Evolutionary conservation across 2,113 vertebrate species (phyloP).

Genomic region (Colistium nudipinnis): DNA sequence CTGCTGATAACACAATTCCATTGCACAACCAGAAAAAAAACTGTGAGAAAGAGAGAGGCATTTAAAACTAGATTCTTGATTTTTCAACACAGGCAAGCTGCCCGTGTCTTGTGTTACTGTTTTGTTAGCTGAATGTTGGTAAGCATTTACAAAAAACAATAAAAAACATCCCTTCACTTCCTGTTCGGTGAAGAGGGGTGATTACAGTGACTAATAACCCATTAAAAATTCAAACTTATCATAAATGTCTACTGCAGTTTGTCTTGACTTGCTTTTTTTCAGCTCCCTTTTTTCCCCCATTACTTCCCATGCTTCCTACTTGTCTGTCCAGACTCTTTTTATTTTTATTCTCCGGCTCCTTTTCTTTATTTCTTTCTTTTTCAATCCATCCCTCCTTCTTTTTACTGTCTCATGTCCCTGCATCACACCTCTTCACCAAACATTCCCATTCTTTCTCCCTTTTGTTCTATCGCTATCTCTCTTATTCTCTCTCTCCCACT

Average conservation of each 20-base stretch:
- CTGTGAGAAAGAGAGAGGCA: too few species aligned
- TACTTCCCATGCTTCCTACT: not conserved
- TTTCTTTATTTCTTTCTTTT: conserved; percentile 11
- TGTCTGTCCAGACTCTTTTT: conserved; percentile 3
- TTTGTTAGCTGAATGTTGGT: too few species aligned
- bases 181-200: not conserved
- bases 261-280: not conserved
- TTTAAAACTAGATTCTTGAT: not conserved
- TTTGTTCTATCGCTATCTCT: conserved; percentile 2
- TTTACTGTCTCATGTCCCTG: conserved; percentile 13
- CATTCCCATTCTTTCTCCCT: conserved; percentile 2
- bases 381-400: conserved; percentile 19
- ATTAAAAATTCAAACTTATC: conserved; percentile 2
- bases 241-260: not conserved
- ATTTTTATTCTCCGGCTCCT: conserved; percentile 27
- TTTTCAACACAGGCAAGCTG: too few species aligned
- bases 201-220: conserved; percentile 4
- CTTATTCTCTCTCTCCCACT: conserved; percentile 29
- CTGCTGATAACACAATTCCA: too few species aligned
- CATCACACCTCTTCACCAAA: conserved; percentile 23
- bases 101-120: too few species aligned
- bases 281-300: not conserved
- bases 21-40: too few species aligned
- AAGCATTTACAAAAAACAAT: too few species aligned
- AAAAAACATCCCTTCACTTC: not conserved